Percentiles rank a stretch among this genome's conserved stretches.
These are phyloP conservation scores for Meiosimyza platycephala DNA, from an alignment of 2,888 invertebrate genomes.

Conservation along the genomic window DNA sequence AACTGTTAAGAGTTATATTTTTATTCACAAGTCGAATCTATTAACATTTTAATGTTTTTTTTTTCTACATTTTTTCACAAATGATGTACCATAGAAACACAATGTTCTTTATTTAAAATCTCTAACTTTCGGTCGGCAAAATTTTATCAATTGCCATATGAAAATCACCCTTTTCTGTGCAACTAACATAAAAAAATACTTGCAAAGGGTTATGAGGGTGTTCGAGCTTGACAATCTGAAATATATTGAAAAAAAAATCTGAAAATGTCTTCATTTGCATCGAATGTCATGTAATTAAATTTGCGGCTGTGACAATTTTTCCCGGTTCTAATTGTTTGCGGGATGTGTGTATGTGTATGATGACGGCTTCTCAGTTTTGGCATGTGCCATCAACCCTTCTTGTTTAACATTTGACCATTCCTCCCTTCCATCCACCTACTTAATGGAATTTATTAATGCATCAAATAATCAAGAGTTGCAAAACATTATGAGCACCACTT, in stretches of 20 bases:
- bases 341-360: too few relatives aligned
- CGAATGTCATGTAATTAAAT: slow-evolving; percentile 57
- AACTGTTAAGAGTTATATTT: not conserved
- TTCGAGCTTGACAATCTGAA: not conserved
- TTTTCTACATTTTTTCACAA: slow-evolving; percentile 12
- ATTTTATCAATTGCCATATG: slow-evolving; percentile 6
- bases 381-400: slow-evolving; percentile 26
- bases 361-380: not conserved
- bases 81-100: slow-evolving; percentile 1
- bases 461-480: slow-evolving; percentile 22
- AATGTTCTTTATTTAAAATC: slow-evolving; percentile 1
- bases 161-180: not conserved
- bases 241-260: not conserved
- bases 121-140: not conserved
- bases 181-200: too few relatives aligned
- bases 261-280: slow-evolving; percentile 34
- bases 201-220: slow-evolving; percentile 13
- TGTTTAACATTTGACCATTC: not conserved
- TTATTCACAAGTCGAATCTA: not conserved
- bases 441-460: slow-evolving; percentile 30
- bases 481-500: slow-evolving; percentile 2
- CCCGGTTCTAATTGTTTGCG: slow-evolving; percentile 27
- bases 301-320: slow-evolving; percentile 58
- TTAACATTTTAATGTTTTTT: slow-evolving; percentile 9
- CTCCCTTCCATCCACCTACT: slow-evolving; percentile 3